Base-by-base conservation (phyloP, 1,140 invertebrate species). In the Polypedilum vanderplanki region DNA sequence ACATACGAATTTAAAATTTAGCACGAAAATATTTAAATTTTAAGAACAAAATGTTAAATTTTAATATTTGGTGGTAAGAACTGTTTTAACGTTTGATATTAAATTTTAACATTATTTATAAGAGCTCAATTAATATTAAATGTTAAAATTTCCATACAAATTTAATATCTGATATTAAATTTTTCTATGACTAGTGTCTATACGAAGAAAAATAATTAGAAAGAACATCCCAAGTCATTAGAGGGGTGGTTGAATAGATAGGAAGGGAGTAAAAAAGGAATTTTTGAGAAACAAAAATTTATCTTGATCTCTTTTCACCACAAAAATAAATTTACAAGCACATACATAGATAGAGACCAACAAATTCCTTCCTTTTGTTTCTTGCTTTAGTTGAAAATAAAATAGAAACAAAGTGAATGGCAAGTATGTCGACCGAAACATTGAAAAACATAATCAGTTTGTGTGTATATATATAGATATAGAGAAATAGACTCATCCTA, bases 301-400 rank as follows among this genome's bases (percentile, higher is more conserved):
- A 57, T 57, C 46, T 57, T 57, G 46, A 57, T 57, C 46, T 57
- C 12, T 57, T 57, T 57, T 57, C 15, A 57, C 46, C 46, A 57
- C 46, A 57, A 15, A 57, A 57, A 57, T 15, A 15, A n/a, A 57
- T 57, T 12, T 12, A 57, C 46, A 57, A 12, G 10, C 12, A n/a
- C 46, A 46, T 15, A 46, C 15, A 57, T 57, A n/a, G 12, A 57
- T 12, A 12, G 1, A n/a, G n/a, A n/a, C 46, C 46, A 57, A 57
- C 8, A 4, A 57, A 57, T n/a, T 15, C 46, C 4, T 46, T 57
- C 10, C 46, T n/a, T n/a, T 57, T n/a, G 46, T 57, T 57, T n/a
- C 46, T 57, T 33, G 24, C 24, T 33, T 33, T 5, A 5, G 24
- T 3, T 33, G 24, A 33, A 33, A 33, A 15, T 57, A 57, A 12